Percentiles rank a stretch among this genome's conserved stretches.
These are phyloP conservation scores for Eueides isabella DNA, from an alignment of 1,140 invertebrate species.

Conservation along the genomic window DNA sequence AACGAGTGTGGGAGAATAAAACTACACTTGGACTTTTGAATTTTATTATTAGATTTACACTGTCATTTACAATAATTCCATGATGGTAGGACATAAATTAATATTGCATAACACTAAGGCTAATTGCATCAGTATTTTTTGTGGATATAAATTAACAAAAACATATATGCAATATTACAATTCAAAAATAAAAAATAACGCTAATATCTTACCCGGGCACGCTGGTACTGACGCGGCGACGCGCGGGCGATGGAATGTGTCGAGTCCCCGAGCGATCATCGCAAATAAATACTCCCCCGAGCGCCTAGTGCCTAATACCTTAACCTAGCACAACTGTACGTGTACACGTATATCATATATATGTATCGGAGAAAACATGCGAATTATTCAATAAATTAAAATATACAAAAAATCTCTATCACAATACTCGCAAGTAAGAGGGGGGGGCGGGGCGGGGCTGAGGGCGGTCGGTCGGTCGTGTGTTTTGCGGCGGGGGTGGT, in stretches of 20 bases:
- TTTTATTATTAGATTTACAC: constrained; percentile 82
- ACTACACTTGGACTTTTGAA: constrained; percentile 68
- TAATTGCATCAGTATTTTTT: constrained; percentile 80
- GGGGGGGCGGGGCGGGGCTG: neutral
- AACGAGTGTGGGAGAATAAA: constrained; percentile 22
- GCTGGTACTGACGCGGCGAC: constrained; percentile 34
- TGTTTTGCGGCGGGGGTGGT: neutral
- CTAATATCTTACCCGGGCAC: constrained; percentile 81
- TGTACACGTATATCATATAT: no score
- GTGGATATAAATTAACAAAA: constrained; percentile 80
- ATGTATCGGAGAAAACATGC: constrained; percentile 67
- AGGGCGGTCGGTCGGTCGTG: constrained; percentile 43
- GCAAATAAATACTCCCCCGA: constrained; percentile 53
- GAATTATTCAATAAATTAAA: constrained; percentile 81
- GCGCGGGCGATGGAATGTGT: constrained; percentile 14
- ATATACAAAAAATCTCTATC: constrained; percentile 81
- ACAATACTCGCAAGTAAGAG: constrained; percentile 81
- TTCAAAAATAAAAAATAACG: constrained; percentile 79
- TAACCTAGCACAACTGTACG: constrained; percentile 76
- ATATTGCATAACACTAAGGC: constrained; percentile 82
- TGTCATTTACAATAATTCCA: constrained; percentile 82
- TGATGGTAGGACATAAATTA: constrained; percentile 81
- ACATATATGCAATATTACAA: constrained; percentile 81
- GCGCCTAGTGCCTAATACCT: constrained; percentile 59
- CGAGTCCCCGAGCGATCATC: constrained; percentile 23